Evolutionary conservation across 1,140 invertebrate genomes (phyloP), one percentile per base, ranked within the genome.

Genomic region (Diuraphis noxia): DNA sequence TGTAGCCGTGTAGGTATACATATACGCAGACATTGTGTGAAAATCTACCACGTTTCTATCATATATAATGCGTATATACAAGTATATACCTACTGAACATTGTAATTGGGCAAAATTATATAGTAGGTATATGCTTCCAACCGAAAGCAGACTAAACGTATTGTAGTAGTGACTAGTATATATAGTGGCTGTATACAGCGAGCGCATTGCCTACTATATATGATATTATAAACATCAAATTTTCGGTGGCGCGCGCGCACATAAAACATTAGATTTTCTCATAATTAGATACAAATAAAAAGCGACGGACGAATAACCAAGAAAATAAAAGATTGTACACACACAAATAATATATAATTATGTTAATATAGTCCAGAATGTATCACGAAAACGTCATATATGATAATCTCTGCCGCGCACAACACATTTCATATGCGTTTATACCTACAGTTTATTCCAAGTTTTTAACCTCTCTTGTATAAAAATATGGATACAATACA

Each of bases 341-440:
- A 36, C 77, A 79, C 81, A 84, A 84, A 84, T 84, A 84, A 84
- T 84, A 84, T 85, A 85, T 85, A 85, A 85, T 85, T 85, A 85
- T 43, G 82, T 46, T 43, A 85, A 85, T 43, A 43, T 41, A n/a
- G n/a, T 46, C 82, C n/a, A 85, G 30, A 85, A 85, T 41, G 82
- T 17, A 85, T 85, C 82, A 85, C 82, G 82, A 46, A 85, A 85
- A 5, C 38, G 3, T 46, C 79, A 41, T 85, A 17, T 17, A 17
- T 30, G 10, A 41, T 84, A 41, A n/a, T n/a, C 5, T 2, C 21
- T 5, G 36, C 36, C 9, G 79, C 23, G 21, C 79, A 38, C 79
- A 81, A 81, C 79, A 81, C 3, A 40, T 38, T 40, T 81, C 79
- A 38, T 79, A 36, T 79, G 72, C 17, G 72, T 79, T 79, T 36